phyloP scores from a whole-genome alignment of 2,888 invertebrate genomes.

The Cheilosia variabilis region DNA sequence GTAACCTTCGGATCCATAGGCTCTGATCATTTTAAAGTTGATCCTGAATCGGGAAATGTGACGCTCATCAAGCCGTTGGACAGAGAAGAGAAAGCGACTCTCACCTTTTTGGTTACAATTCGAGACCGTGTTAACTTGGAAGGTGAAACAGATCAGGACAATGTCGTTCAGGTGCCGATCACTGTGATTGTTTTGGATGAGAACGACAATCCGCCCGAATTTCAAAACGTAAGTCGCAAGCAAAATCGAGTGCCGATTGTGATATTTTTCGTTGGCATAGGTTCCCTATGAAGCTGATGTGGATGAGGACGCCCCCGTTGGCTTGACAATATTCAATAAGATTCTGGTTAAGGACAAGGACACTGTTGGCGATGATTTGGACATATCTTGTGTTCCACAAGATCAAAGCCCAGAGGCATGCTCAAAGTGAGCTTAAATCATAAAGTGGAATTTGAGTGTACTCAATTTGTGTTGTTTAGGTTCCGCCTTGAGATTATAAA shows the following conservation, averaged over 20 bases:
- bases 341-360: slow-evolving; percentile 92
- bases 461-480: slow-evolving; percentile 76
- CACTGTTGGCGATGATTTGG: slow-evolving; percentile 91
- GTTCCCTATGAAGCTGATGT: slow-evolving; percentile 92
- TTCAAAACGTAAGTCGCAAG: slow-evolving; percentile 87
- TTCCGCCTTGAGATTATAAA: slow-evolving; percentile 80
- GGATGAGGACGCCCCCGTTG: slow-evolving; percentile 90
- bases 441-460: neutral
- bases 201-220: slow-evolving; percentile 93
- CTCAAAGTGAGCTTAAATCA: slow-evolving; percentile 79
- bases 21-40: slow-evolving; percentile 92
- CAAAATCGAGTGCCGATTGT: neutral
- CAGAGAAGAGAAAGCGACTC: slow-evolving; percentile 91
- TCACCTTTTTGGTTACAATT: slow-evolving; percentile 91
- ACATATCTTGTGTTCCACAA: slow-evolving; percentile 87
- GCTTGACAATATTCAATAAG: slow-evolving; percentile 88
- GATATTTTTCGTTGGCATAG: slow-evolving; percentile 82
- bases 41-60: slow-evolving; percentile 91
- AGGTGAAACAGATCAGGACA: slow-evolving; percentile 86
- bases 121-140: slow-evolving; percentile 88
- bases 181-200: slow-evolving; percentile 94
- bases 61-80: slow-evolving; percentile 91
- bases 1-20: slow-evolving; percentile 89
- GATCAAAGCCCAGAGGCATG: slow-evolving; percentile 83
- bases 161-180: slow-evolving; percentile 90